Evolutionary conservation across 1,140 invertebrate species (phyloP).

Genomic region (Chrysopa pallens): DNA sequence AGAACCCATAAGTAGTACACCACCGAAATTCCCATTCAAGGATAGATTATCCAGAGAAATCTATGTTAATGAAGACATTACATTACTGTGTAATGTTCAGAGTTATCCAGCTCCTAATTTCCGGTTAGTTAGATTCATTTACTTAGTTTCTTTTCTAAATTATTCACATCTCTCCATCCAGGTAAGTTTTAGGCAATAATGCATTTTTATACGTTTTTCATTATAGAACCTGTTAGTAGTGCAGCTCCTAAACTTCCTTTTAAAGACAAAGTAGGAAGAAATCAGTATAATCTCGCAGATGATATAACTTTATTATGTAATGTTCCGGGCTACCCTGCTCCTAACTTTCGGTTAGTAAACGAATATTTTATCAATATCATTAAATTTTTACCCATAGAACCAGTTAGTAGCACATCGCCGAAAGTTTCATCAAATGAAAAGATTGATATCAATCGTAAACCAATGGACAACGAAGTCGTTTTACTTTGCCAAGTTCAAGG

Average conservation of each 20-base stretch:
- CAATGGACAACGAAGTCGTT: conserved; percentile 13
- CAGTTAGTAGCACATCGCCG: conserved; percentile 48
- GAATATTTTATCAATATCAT: not conserved
- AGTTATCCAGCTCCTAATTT: conserved; percentile 7
- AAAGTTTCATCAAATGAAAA: conserved; percentile 31
- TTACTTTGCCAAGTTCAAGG: conserved; percentile 45
- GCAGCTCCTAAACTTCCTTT: conserved; percentile 44
- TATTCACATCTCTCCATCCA: too few species aligned
- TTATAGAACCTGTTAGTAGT: conserved; percentile 46
- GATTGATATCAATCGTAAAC: conserved; percentile 16
- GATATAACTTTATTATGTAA: conserved; percentile 30
- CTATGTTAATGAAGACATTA: too few species aligned
- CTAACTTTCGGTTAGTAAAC: conserved; percentile 35
- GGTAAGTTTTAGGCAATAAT: too few species aligned
- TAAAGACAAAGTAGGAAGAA: conserved; percentile 16
- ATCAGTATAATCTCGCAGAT: conserved; percentile 9
- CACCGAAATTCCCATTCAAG: too few species aligned
- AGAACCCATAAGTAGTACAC: too few species aligned
- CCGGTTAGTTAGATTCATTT: conserved; percentile 6
- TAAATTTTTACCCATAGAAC: conserved; percentile 27
- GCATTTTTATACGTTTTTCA: not conserved
- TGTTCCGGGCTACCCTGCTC: conserved; percentile 52
- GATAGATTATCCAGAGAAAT: too few species aligned
- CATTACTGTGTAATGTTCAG: too few species aligned
- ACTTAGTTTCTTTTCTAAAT: too few species aligned